phyloP scores from a whole-genome alignment of 2,113 vertebrate species.

The Cyphomyrus plagiostoma region DNA sequence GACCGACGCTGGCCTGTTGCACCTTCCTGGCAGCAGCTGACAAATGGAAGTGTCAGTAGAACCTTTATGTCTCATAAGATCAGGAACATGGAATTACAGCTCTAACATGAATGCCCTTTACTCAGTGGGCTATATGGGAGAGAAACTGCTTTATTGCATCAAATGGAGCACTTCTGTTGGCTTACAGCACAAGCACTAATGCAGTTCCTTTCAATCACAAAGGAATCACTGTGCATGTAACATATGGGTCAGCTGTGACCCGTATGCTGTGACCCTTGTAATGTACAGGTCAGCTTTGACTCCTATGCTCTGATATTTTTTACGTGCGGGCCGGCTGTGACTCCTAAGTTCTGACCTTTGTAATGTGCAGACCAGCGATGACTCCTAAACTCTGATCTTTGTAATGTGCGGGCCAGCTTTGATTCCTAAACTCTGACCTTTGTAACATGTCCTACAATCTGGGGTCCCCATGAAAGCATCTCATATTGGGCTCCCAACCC shows the following conservation, averaged over 20 bases:
- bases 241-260: neutral
- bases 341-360: neutral
- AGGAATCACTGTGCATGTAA: slow-evolving; percentile 23
- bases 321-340: neutral
- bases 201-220: slow-evolving; percentile 31
- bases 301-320: neutral
- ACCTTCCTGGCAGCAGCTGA: slow-evolving; percentile 19
- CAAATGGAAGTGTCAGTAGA: slow-evolving; percentile 42
- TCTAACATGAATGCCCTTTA: slow-evolving; percentile 38
- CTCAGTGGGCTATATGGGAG: slow-evolving; percentile 34
- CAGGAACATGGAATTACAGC: slow-evolving; percentile 34
- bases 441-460: neutral
- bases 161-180: slow-evolving; percentile 43
- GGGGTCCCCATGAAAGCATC: neutral
- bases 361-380: neutral
- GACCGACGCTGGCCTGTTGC: neutral
- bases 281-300: neutral
- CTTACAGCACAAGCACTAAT: slow-evolving; percentile 28
- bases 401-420: too few species aligned
- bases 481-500: too few species aligned
- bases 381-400: neutral
- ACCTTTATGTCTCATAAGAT: slow-evolving; percentile 36
- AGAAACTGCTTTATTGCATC: slow-evolving; percentile 37
- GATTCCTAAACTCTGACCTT: neutral
- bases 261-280: neutral